phyloP scores from a whole-genome alignment of 1,140 invertebrate genomes.

The Riptortus pedestris region DNA sequence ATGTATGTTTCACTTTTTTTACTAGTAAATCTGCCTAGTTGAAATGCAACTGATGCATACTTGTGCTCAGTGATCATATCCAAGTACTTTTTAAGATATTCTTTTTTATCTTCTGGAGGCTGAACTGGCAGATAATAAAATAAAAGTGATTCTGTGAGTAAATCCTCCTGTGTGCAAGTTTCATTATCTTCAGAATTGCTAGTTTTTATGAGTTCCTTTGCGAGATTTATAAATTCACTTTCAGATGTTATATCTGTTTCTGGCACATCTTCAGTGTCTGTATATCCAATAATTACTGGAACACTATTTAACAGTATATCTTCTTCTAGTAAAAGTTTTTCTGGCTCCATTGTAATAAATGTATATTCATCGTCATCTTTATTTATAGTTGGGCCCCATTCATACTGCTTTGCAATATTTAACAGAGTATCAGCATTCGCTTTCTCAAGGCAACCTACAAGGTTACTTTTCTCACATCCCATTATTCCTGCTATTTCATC shows the following conservation, averaged over 20 bases:
- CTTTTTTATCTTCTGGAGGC: conserved; percentile 45
- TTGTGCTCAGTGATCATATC: conserved; percentile 62
- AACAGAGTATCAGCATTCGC: conserved; percentile 47
- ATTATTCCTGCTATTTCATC: conserved; percentile 53
- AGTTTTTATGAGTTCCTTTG: conserved; percentile 41
- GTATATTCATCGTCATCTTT: conserved; percentile 50
- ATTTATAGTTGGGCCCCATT: conserved; percentile 63
- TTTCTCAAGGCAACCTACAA: conserved; percentile 57
- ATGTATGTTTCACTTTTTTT: conserved; percentile 47
- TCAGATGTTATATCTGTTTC: conserved; percentile 41
- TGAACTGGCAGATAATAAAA: conserved; percentile 60
- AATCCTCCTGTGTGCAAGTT: conserved; percentile 55
- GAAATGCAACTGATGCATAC: conserved; percentile 55
- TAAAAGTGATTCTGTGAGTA: conserved; percentile 57
- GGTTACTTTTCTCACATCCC: conserved; percentile 43
- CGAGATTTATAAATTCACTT: conserved; percentile 37
- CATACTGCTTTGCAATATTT: conserved; percentile 46
- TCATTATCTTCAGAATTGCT: conserved; percentile 46
- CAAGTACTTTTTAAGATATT: conserved; percentile 48
- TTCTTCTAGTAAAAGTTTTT: conserved; percentile 45
- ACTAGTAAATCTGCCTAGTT: conserved; percentile 51
- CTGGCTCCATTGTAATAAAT: conserved; percentile 54
- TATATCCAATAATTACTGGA: conserved; percentile 59
- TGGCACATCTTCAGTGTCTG: conserved; percentile 62
- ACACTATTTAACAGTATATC: conserved; percentile 46